Evolutionary conservation across 2,113 vertebrate genomes (phyloP).

Genomic region (Amazona guildingii): DNA sequence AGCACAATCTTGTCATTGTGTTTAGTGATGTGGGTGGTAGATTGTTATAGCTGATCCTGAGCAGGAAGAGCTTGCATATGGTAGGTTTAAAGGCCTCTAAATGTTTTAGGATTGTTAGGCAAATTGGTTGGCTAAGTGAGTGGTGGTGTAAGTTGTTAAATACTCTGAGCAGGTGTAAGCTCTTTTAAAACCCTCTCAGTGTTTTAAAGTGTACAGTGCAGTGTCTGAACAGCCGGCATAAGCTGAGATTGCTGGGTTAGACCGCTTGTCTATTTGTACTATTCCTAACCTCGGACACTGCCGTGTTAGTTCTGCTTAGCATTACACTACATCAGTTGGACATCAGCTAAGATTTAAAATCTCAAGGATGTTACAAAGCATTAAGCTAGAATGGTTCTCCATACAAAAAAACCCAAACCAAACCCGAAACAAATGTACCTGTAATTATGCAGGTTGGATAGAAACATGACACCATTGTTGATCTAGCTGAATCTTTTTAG

Average conservation of each 20-base stretch:
- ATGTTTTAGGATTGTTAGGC: background rate
- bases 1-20: constrained; percentile 42
- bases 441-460: background rate
- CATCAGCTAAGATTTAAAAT: background rate
- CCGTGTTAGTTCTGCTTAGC: background rate
- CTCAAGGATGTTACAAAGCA: background rate
- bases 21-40: constrained; percentile 16
- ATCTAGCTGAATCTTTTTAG: background rate
- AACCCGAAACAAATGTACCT: background rate
- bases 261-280: background rate
- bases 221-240: background rate
- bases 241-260: background rate
- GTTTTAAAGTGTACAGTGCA: background rate
- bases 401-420: background rate
- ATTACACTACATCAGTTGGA: background rate
- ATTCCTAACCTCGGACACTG: background rate
- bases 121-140: background rate
- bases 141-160: background rate
- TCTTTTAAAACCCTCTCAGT: background rate
- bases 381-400: background rate
- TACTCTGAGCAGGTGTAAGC: background rate
- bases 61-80: background rate
- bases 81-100: background rate
- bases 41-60: background rate
- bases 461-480: background rate